A percentile compares a stretch with the other conserved stretches of the same genome.
phyloP scores from a whole-genome alignment of 2,888 invertebrate species.

The Lasioglossum calceatum region DNA sequence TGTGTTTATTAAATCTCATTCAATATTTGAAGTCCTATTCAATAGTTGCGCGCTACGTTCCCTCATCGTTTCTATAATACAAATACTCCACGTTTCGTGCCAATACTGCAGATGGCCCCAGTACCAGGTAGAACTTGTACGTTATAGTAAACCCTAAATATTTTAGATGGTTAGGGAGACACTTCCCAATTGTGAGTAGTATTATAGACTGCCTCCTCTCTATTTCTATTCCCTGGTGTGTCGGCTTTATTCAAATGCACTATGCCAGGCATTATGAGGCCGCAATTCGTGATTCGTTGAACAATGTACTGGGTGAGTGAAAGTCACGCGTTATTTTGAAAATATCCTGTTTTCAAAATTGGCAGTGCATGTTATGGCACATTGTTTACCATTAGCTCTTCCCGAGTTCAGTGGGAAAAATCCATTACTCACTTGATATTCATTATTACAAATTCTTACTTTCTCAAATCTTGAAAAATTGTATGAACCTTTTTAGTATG shows the following conservation, averaged over 20 bases:
- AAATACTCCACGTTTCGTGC: neutral
- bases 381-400: neutral
- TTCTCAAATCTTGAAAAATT: neutral
- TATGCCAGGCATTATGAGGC: neutral
- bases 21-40: neutral
- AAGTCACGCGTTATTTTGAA: neutral
- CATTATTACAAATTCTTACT: neutral
- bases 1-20: neutral
- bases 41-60: neutral
- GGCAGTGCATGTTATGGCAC: neutral
- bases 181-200: neutral
- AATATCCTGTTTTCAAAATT: neutral
- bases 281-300: neutral
- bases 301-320: neutral
- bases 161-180: neutral
- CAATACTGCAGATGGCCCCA: neutral
- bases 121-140: neutral
- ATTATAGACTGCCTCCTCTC: neutral
- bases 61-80: neutral
- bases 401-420: neutral
- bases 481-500: neutral
- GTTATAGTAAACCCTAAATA: neutral
- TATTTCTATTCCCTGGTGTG: neutral
- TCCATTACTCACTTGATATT: neutral
- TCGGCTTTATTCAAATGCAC: neutral